Base-by-base conservation (phyloP, 1,140 invertebrate genomes). In the Leptinotarsa defecta region DNA sequence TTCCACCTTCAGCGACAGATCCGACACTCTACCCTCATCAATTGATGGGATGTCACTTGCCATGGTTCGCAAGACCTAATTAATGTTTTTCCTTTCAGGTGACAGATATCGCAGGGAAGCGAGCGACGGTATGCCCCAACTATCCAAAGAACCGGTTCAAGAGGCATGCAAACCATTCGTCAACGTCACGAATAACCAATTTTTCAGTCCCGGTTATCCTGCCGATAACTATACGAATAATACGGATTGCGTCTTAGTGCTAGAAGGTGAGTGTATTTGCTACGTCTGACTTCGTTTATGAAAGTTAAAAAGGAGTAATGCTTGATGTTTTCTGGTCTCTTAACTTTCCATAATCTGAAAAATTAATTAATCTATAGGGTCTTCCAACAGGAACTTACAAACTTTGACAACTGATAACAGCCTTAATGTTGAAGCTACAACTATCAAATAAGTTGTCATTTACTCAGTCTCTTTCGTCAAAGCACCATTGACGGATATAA, bases 141-240 rank as follows among this genome's bases (percentile, higher is more conserved):
- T 17, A 43, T 49, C 70, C 19, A 20, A 19, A 57, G 61, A 34
- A 73, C 24, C 57, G 13, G 13, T 64, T 13, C 22, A 13, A 8
- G 61, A 73, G 24, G 27, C 57, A 4, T 73, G 71, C 61, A 48
- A 73, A 48, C 71, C 71, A 73, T 73, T 73, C 52, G 57, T 64
- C 61, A 65, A 73, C 34, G 63, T 73, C 63, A 64, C 61, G 22
- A 73, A 73, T 64, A 63, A 73, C 43, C 71, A 73, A 65, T 73
- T 73, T 48, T 73, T 73, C 62, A 73, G 71, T 3, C 71, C 71
- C 4, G 71, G 71, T 1, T 73, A 73, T 48, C 71, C 71, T 17
- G 71, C 57, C 3, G 71, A 73, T 13, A 73, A 52, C 6, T 73
- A 73, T 27, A 73, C 71, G 63, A 73, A 73, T 65, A 73, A 73